Base-by-base conservation (phyloP, 2,888 invertebrate genomes). In the Mycalesis mineus region DNA sequence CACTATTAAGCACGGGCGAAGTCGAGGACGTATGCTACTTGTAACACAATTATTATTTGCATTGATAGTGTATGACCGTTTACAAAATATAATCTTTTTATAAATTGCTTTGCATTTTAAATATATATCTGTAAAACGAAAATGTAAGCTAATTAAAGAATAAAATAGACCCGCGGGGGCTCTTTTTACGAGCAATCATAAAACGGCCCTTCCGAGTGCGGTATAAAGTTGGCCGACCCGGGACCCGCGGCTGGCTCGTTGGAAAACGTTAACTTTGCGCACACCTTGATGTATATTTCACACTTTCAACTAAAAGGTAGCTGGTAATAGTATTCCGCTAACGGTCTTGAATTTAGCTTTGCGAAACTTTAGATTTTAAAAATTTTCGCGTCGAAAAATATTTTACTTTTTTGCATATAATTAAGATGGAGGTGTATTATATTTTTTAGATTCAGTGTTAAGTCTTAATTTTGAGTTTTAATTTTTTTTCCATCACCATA, bases 181-280 rank as follows among this genome's bases (percentile, higher is more conserved):
- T 76, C 73, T 71, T 60, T 88, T 88, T 86, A 87, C 80, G 81
- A 78, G 75, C 76, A 77, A 83, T 84, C 83, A 84, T 86, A 85
- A 87, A 87, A 82, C 74, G 72, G 75, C 69, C 81, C 78, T 83
- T 82, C 75, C 77, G 76, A 78, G 76, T 69, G 73, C 70, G 74
- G 75, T 78, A 77, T 82, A 82, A 82, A 84, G 77, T 73, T 73
- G 74, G 74, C 73, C 72, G 31, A 51, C 29, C 29, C 41, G 15
- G 17, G 22, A 74, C 69, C 67, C 71, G 22, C 70, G 78, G 69
- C 72, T 70, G 65, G 74, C 82, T 80, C 74, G 78, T 78, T 73
- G 66, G 61, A 51, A 68, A 73, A 82, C 79, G 78, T 79, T 50
- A 59, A 80, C 76, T 75, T 78, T 67, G 63, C 68, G 68, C 70